Base-by-base conservation (phyloP, 1,140 invertebrate species). In the Dysdera silvatica region DNA sequence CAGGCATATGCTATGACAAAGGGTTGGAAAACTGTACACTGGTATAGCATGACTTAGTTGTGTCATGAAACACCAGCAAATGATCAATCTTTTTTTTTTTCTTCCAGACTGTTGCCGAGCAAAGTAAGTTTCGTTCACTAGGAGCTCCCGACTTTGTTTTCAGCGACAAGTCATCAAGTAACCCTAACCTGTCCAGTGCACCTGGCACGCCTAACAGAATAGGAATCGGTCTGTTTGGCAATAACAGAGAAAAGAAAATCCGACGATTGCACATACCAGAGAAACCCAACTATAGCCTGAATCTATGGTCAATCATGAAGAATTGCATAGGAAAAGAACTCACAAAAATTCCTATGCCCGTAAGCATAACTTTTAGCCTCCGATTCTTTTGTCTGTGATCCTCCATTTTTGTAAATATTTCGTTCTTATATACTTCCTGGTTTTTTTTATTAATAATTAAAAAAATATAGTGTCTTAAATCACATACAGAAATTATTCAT, bases 261-360 rank as follows among this genome's bases (percentile, higher is more conserved):
- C 81, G 94, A 35, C 82, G 95, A 57, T 84, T 79, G 43, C 78
- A 83, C 48, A 88, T 98, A 53, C 87, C 91, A n/a, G 89, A 93
- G 45, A 94, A 93, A 76, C 94, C 95, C 54, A 91, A 95, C 80
- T 91, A 95, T 79, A 92, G 92, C 51, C 81, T 99, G 6, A 98
- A 92, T 75, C 77, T 99, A 35, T 95, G 97, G 97, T 94, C 91
- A 68, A 96, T 99, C 54, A 98, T 99, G 92, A 98, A 98, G 76
- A 99, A 99, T 76, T 99, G 95, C 73, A 99, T 99, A 72, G 89
- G 97, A 48, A 98, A 98, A 80, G 97, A 99, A 75, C 80, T 99
- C 20, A 93, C 93, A 10, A 98, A 98, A 81, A 99, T 99, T 71
- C 96, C 97, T 1, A 98, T 99, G 87, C 97, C 97, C 41, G 86